Percentiles rank a stretch among this genome's conserved stretches.
phyloP scores from a whole-genome alignment of 1,140 invertebrate species.

The Phymastichus coffea region DNA sequence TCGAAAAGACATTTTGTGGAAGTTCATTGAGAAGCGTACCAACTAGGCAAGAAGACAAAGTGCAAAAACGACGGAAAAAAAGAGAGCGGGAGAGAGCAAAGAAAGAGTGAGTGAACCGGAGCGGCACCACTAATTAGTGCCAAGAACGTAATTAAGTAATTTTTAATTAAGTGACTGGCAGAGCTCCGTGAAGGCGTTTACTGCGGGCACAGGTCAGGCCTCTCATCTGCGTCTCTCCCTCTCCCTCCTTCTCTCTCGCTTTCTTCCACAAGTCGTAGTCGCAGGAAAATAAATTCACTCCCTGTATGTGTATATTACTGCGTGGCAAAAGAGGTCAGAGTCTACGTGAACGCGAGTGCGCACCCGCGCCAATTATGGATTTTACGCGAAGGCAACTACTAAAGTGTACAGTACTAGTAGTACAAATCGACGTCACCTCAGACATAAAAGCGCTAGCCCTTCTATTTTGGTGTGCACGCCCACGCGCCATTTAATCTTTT shows the following conservation, averaged over 20 bases:
- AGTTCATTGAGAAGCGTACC: constrained; percentile 30
- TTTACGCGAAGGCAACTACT: constrained; percentile 20
- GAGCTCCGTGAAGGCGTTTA: too few relatives aligned
- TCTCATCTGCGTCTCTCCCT: too few relatives aligned
- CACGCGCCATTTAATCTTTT: too few relatives aligned
- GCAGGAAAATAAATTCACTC: constrained; percentile 34
- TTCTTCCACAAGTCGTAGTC: constrained; percentile 42
- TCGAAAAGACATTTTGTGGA: constrained; percentile 18
- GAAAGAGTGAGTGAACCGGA: too few relatives aligned
- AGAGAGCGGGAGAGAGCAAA: constrained; percentile 42
- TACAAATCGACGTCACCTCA: too few relatives aligned
- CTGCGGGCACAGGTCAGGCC: too few relatives aligned
- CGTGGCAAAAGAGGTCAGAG: constrained; percentile 11
- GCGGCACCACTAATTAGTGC: constrained; percentile 64
- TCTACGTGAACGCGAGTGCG: neutral
- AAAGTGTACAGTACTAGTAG: too few relatives aligned
- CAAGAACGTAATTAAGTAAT: constrained; percentile 68
- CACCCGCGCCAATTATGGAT: constrained; percentile 13
- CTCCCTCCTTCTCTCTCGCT: too few relatives aligned
- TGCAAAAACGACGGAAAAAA: constrained; percentile 37
- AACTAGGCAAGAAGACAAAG: constrained; percentile 34
- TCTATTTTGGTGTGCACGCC: too few relatives aligned
- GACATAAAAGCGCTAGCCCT: too few relatives aligned
- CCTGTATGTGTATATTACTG: neutral
- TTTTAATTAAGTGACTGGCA: constrained; percentile 64